These are phyloP conservation scores for Ligdia adustata DNA, from an alignment of 2,888 invertebrate genomes.

Conservation along the genomic window DNA sequence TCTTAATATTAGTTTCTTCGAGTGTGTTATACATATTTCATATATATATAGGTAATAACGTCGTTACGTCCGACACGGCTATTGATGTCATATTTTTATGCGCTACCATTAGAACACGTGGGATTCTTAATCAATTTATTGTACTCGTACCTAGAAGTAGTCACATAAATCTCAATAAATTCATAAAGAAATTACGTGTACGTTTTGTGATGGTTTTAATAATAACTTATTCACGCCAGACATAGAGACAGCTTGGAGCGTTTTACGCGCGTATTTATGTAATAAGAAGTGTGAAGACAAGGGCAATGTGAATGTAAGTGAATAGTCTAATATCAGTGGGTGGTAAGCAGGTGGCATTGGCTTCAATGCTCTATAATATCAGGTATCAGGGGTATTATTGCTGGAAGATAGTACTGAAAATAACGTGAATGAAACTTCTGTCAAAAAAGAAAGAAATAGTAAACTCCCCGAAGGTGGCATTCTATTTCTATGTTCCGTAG, in stretches of 20 bases:
- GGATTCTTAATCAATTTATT: constrained; percentile 17
- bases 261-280: constrained; percentile 5
- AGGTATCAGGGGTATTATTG: no score
- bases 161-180: neutral
- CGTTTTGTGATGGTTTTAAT: neutral
- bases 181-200: neutral
- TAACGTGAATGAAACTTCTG: neutral
- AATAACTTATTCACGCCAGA: constrained; percentile 4
- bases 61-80: neutral
- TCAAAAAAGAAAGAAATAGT: neutral
- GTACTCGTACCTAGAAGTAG: constrained; percentile 12
- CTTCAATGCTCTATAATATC: no score
- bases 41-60: no score
- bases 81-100: constrained; percentile 3
- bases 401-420: no score
- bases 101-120: constrained; percentile 10
- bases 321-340: no score
- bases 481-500: constrained; percentile 8
- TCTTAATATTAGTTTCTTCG: no score
- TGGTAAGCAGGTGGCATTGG: no score
- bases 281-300: neutral
- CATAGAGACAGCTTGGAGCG: constrained; percentile 18
- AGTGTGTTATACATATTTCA: no score
- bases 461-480: constrained; percentile 3
- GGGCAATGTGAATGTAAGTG: neutral